phyloP scores from a whole-genome alignment of 1,140 invertebrate species.

The Heliconius hermathena region DNA sequence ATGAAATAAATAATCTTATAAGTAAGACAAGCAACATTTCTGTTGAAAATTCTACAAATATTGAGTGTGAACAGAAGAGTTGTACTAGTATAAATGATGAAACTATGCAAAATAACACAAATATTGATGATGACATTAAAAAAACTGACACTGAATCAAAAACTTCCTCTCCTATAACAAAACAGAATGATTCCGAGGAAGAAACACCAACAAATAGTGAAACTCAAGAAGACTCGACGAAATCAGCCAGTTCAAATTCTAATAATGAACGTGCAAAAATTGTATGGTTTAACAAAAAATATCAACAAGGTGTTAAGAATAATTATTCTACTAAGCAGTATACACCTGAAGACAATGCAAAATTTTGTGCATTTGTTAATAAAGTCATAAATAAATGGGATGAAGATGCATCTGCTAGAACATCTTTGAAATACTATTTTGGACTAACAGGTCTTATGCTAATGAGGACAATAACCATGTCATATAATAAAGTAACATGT shows the following conservation, averaged over 20 bases:
- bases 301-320: slow-evolving; percentile 1
- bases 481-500: slow-evolving; percentile 32
- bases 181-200: not conserved
- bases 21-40: slow-evolving; percentile 9
- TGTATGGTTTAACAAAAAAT: slow-evolving; percentile 31
- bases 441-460: slow-evolving; percentile 32
- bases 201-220: not conserved
- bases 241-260: not conserved
- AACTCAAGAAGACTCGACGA: not conserved
- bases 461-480: slow-evolving; percentile 37
- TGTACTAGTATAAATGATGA: not conserved
- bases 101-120: not conserved
- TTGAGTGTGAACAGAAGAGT: not conserved
- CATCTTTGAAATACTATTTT: slow-evolving; percentile 39
- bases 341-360: slow-evolving; percentile 32
- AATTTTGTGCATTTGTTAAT: slow-evolving; percentile 39
- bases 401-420: not conserved
- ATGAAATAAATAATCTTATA: slow-evolving; percentile 23
- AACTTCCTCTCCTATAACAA: not conserved
- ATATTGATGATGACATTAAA: not conserved
- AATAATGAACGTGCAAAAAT: not conserved
- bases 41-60: not conserved
- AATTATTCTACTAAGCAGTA: not conserved
- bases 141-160: slow-evolving; percentile 2
- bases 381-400: slow-evolving; percentile 35